Conservation (phyloP, 2,888 invertebrate species). For the Graphium colonna region DNA sequence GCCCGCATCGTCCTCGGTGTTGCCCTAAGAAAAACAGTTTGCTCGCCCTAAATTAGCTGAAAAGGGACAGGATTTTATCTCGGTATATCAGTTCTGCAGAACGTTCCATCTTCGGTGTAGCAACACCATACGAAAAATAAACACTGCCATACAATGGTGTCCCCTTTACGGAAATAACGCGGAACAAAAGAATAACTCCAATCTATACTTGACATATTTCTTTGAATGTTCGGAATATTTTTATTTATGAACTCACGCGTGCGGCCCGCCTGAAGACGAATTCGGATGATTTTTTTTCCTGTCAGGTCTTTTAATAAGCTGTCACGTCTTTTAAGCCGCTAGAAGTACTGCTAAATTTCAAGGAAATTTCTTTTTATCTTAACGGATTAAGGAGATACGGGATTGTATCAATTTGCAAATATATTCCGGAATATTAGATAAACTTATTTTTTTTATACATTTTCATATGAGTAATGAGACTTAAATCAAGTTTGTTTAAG, state of each 20-base stretch:
- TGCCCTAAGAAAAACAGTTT: conserved; percentile 69
- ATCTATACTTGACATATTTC: not conserved
- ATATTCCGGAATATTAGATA: too few relatives aligned
- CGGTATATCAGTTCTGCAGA: conserved; percentile 53
- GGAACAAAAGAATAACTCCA: not conserved
- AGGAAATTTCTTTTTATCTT: not conserved
- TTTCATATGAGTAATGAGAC: too few relatives aligned
- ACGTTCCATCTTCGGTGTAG: conserved; percentile 26
- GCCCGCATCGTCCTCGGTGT: conserved; percentile 42
- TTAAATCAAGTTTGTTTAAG: too few relatives aligned
- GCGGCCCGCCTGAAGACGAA: not conserved
- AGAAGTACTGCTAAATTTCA: not conserved
- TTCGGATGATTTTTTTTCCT: not conserved
- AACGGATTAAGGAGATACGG: too few relatives aligned
- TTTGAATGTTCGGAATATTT: not conserved
- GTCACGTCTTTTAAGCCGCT: not conserved
- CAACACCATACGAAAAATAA: conserved; percentile 12
- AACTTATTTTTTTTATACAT: too few relatives aligned
- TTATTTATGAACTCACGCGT: conserved; percentile 1
- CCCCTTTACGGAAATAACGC: conserved; percentile 8
- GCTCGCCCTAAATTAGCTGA: conserved; percentile 56
- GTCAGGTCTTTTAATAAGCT: not conserved
- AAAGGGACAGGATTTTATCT: conserved; percentile 65
- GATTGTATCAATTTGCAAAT: too few relatives aligned
- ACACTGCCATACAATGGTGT: conserved; percentile 32